Evolutionary conservation across 2,797 vertebrate genomes (phyloP), one percentile per base, ranked within the genome.

Genomic region (Psittacula derbiana): DNA sequence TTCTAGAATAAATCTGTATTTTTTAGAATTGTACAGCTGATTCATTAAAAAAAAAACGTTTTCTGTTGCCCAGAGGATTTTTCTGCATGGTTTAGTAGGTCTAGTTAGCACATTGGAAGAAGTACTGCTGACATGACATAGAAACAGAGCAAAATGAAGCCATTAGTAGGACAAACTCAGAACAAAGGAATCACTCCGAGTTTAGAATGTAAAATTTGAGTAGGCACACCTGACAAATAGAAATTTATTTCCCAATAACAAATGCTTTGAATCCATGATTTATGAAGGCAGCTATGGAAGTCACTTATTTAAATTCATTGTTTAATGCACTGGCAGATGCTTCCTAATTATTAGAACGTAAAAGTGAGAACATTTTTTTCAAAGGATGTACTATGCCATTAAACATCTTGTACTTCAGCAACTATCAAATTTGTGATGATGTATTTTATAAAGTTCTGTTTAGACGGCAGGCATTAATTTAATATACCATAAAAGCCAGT

Each of bases 341-440:
- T 86, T 84, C 43, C 46, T 96, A 91, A 95, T 92, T 83, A 93
- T 93, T 86, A 88, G 61, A 90, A 83, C 66, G 11, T 52, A 82
- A 80, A 52, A 73, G 24, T 58, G 19, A 92, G 70, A 76, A 70
- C 21, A 38, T 81, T 93, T 91, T 88, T 93, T 86, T 55, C 66
- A 88, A 52, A 36, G 20, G 23, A 88, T 75, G 33, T 62, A 27
- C 58, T 66, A 49, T 36, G 44, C 55, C 43, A 88, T 73, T 86
- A 88, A 86, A 52, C 50, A 88, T 70, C 82, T 82, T 83, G n/a
- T 87, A 78, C 30, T 91, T 83, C 69, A 75, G 61, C 72, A 93
- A 33, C 43, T 70, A 86, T 62, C 61, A 92, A 43, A 81, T 70
- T 86, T 86, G 31, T 72, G 76, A 83, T 50, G 38, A 88, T 79